Conservation (phyloP, 2,113 vertebrate genomes). For the Geococcyx californianus region DNA sequence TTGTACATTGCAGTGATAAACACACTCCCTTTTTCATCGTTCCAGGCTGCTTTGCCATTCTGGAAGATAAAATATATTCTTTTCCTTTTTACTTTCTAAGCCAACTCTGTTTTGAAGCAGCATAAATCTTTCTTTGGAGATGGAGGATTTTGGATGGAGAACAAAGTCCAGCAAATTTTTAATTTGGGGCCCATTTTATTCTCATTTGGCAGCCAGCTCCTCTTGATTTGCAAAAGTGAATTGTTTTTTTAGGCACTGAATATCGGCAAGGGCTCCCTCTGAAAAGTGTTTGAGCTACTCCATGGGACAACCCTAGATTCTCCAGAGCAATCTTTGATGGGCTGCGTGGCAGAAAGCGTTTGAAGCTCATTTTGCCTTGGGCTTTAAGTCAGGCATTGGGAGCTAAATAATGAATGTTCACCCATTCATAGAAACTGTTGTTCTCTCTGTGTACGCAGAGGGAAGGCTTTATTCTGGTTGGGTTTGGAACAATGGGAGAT, state of each 20-base stretch:
- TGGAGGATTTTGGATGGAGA: slow-evolving; percentile 3
- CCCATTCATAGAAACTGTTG: slow-evolving; percentile 29
- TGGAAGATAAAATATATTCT: slow-evolving; percentile 27
- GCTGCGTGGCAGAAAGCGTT: background rate
- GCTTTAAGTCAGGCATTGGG: slow-evolving; percentile 13
- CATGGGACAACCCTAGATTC: background rate
- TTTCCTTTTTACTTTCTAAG: slow-evolving; percentile 6
- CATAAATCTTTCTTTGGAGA: slow-evolving; percentile 29
- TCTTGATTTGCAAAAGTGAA: background rate
- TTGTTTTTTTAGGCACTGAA: background rate
- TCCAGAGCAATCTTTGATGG: background rate
- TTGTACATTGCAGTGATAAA: slow-evolving; percentile 32
- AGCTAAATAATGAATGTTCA: slow-evolving; percentile 27
- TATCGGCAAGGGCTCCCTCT: background rate
- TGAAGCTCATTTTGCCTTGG: slow-evolving; percentile 48
- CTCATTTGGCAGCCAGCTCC: slow-evolving; percentile 30
- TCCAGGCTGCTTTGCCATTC: slow-evolving; percentile 27
- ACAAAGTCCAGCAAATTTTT: slow-evolving; percentile 37
- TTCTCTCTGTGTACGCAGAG: background rate
- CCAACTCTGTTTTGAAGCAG: background rate
- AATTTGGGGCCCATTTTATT: background rate
- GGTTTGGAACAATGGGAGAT: slow-evolving; percentile 31
- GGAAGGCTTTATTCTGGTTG: slow-evolving; percentile 13
- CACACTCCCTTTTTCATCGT: background rate
- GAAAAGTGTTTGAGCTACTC: background rate